Base-by-base conservation (phyloP, 2,888 invertebrate species). In the Blastobasis lacticolella region DNA sequence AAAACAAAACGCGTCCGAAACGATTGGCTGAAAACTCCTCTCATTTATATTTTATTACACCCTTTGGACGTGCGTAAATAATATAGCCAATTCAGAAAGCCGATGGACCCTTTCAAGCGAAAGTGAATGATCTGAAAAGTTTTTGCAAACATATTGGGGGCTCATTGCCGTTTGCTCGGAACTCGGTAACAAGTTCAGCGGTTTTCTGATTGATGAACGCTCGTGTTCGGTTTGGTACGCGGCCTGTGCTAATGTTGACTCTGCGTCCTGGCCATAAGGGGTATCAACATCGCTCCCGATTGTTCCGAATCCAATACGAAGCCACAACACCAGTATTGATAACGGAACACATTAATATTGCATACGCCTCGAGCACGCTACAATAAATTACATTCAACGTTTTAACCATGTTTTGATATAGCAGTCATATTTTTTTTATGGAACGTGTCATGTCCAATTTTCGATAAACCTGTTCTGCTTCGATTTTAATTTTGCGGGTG, bases 101-200 rank as follows among this genome's bases (percentile, higher is more conserved):
- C 52, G 59, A 61, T 60, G 59, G 62, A 65, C 67, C 73, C 73
- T 75, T 73, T 73, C 74, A 67, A 64, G 77, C 75, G 80, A 73
- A 75, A 82, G 82, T 86, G 85, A 86, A 75, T 82, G 84, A 85
- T 87, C 82, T 78, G 71, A 78, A 83, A 86, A 86, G 74, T 85
- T 86, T 72, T 67, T 66, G 67, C 76, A 73, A 75, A 81, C 76
- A 80, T 76, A 81, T 76, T 69, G 72, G 63, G 64, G 64, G 67
- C 76, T 75, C 80, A 78, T 77, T 75, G 75, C 70, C 68, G 68
- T 74, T 79, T 71, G 72, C 71, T 73, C 61, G 67, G 64, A 81
- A 83, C 81, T 83, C 81, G 62, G 81, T 81, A 84, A 84, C 82
- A 78, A 85, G 83, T 83, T 85, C 78, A 78, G 69, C 66, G 75